Conservation (phyloP, 2,113 vertebrate genomes). For the Tursiops truncatus region DNA sequence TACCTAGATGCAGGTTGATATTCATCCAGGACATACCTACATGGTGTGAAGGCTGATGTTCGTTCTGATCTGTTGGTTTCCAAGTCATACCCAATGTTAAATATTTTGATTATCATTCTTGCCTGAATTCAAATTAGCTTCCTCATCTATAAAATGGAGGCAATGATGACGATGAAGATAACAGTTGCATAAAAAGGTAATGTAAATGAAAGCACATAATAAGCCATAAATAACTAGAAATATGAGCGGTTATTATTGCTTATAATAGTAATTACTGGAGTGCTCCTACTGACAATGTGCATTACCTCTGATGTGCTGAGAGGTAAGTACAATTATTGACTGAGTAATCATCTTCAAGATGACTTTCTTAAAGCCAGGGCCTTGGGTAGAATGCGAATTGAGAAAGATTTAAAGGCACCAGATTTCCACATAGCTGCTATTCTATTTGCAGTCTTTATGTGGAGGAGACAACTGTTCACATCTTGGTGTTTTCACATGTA, state of each 20-base stretch:
- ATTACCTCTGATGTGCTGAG: not conserved
- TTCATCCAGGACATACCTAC: not conserved
- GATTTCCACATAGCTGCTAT: not conserved
- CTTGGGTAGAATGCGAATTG: not conserved
- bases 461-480: not conserved
- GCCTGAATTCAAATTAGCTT: not conserved
- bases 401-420: not conserved
- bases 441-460: not conserved
- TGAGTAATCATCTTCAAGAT: not conserved
- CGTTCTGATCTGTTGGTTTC: not conserved
- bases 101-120: not conserved
- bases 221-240: not conserved
- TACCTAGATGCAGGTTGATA: not conserved
- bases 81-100: not conserved
- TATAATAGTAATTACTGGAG: not conserved
- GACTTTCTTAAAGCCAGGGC: not conserved
- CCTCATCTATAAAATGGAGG: not conserved
- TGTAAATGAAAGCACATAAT: not conserved
- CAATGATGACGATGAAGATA: not conserved
- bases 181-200: not conserved
- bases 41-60: not conserved
- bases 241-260: not conserved
- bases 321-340: not conserved
- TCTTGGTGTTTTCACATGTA: not conserved
- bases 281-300: not conserved